A percentile compares a stretch with the other conserved stretches of the same genome.
phyloP scores from a whole-genome alignment of 1,140 invertebrate genomes.

The Apis florea region DNA sequence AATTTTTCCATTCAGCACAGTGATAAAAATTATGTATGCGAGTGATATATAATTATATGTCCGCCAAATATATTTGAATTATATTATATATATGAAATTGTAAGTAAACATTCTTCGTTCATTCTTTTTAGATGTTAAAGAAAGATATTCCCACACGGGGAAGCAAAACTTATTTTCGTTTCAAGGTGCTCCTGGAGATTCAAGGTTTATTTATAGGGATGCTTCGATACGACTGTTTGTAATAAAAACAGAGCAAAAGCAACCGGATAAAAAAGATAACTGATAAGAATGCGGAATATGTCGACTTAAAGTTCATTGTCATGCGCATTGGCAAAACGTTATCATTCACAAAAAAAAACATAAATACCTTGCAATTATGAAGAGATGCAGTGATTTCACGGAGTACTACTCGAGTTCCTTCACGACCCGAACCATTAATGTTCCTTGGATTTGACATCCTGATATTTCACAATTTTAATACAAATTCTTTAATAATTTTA shows the following conservation, averaged over 20 bases:
- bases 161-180: slow-evolving; percentile 70
- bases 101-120: background rate
- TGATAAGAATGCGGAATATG: slow-evolving; percentile 32
- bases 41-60: background rate
- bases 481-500: background rate
- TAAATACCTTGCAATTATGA: slow-evolving; percentile 70
- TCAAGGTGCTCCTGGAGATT: slow-evolving; percentile 64
- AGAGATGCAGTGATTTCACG: slow-evolving; percentile 72
- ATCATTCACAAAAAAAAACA: slow-evolving; percentile 12
- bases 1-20: slow-evolving; percentile 5
- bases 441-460: slow-evolving; percentile 69
- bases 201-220: slow-evolving; percentile 71
- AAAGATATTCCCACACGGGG: slow-evolving; percentile 38
- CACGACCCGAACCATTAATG: slow-evolving; percentile 53
- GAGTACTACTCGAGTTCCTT: slow-evolving; percentile 69
- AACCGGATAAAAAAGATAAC: slow-evolving; percentile 13
- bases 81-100: too few relatives aligned
- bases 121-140: slow-evolving; percentile 25
- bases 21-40: background rate
- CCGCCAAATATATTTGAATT: background rate
- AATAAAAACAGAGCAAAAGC: slow-evolving; percentile 41
- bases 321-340: background rate
- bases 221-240: slow-evolving; percentile 65
- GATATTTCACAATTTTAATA: background rate
- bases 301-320: background rate